Evolutionary conservation across 2,113 vertebrate genomes (phyloP), one percentile per base, ranked within the genome.

Genomic region (Brienomyrus brachyistius): DNA sequence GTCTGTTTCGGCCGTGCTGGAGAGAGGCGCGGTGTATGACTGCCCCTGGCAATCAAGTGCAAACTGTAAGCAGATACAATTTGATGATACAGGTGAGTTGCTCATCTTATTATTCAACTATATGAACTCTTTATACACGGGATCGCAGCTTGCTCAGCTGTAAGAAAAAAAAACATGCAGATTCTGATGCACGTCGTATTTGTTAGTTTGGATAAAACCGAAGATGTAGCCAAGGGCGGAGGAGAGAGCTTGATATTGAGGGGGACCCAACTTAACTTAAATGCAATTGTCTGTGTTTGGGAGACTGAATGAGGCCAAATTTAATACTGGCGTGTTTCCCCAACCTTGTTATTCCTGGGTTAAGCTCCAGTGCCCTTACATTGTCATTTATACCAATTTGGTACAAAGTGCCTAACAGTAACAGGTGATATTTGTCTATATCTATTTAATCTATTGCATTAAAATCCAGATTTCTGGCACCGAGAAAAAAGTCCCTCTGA

Each of bases 1-100:
- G 0, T 95, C 96, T 0, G 94, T 96, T 1, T 95, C 95, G 3
- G 89, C 94, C 0, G 95, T 99, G 0, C 90, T 96, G 70, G 98
- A 99, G 95, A 95, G 98, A 89, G 98, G 98, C 0, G 98, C 98
- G 0, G 98, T 99, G 47, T 97, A 96, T 91, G 97, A 95, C 84
- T 99, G 98, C 43, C 96, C 95, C 84, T 99, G 98, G 98, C 91
- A 88, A 3, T 91, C 91, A 0, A 90, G 91, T 15, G 93, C 93
- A 0, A 23, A 90, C n/a, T 99, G 98, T 92, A 95, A 96, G 86
- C 95, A 97, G 23, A 94, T 99, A 11, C 35, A 92, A 40, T 99
- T 99, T 62, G 98, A 99, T 90, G 90, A 89, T 88, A 95, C 96
- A 95, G 98, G 98, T 98, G 95, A 95, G 0, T 7, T 21, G 17